These are phyloP conservation scores for Theodoxus fluviatilis DNA, from an alignment of 2,888 invertebrate genomes.

Conservation along the genomic window DNA sequence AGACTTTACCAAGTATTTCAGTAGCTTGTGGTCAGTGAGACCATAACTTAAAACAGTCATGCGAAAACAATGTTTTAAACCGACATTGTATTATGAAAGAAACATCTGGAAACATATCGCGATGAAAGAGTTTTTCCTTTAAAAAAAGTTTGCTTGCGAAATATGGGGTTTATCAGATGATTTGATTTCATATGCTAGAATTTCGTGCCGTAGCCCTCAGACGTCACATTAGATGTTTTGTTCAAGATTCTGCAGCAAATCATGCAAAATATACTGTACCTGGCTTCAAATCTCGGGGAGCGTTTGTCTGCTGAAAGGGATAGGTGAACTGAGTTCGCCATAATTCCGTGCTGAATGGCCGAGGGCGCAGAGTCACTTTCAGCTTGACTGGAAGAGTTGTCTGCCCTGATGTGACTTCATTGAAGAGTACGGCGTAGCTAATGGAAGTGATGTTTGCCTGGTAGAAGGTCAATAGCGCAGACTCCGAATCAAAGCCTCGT, in stretches of 20 bases:
- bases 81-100: too few relatives aligned
- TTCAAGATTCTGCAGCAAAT: not conserved
- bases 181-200: too few relatives aligned
- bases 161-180: too few relatives aligned
- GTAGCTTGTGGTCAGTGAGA: too few relatives aligned
- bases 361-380: constrained; percentile 30
- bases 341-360: constrained; percentile 21
- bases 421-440: constrained; percentile 25
- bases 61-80: too few relatives aligned
- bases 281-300: constrained; percentile 26
- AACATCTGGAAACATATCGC: not conserved
- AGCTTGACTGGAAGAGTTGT: constrained; percentile 27
- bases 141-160: too few relatives aligned
- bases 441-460: constrained; percentile 7
- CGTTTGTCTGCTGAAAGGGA: constrained; percentile 36
- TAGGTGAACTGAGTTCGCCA: constrained; percentile 38
- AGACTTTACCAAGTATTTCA: too few relatives aligned
- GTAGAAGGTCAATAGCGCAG: constrained; percentile 22
- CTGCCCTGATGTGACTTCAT: constrained; percentile 13
- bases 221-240: too few relatives aligned
- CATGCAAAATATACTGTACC: not conserved
- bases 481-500: constrained; percentile 20
- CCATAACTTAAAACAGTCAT: too few relatives aligned
- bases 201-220: not conserved
- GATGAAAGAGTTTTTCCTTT: constrained; percentile 20